These are phyloP conservation scores for Paelopatides confundens DNA, from an alignment of 53 echinoderm and acorn worm species.

Conservation along the genomic window DNA sequence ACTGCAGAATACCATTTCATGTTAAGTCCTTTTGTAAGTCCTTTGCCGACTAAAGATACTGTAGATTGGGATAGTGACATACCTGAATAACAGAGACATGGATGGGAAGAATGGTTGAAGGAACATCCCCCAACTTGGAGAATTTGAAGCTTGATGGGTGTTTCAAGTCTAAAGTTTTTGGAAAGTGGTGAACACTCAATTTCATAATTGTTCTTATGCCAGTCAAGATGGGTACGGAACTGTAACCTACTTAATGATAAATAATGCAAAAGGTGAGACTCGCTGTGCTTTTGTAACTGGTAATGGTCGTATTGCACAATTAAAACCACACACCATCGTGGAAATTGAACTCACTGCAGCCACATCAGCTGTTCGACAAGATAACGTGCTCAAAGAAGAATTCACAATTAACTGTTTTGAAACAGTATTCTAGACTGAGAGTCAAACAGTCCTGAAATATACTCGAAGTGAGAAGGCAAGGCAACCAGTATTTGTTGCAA, in stretches of 20 bases:
- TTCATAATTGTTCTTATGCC: slow-evolving; percentile 45
- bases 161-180: neutral
- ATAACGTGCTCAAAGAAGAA: slow-evolving; percentile 55
- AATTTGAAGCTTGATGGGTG: slow-evolving; percentile 11
- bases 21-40: neutral
- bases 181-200: slow-evolving; percentile 9
- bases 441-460: slow-evolving; percentile 66
- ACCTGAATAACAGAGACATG: neutral
- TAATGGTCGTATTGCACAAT: slow-evolving; percentile 24
- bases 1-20: neutral
- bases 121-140: slow-evolving; percentile 3
- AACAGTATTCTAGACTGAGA: slow-evolving; percentile 71
- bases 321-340: slow-evolving; percentile 45
- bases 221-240: slow-evolving; percentile 54
- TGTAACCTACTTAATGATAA: neutral
- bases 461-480: slow-evolving; percentile 51
- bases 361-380: slow-evolving; percentile 37
- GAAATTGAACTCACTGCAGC: slow-evolving; percentile 63
- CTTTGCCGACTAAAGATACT: neutral
- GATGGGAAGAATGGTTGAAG: slow-evolving; percentile 29
- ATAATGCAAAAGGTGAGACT: slow-evolving; percentile 12
- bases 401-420: slow-evolving; percentile 40
- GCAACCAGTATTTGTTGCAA: slow-evolving; percentile 57
- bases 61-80: neutral
- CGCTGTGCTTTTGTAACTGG: slow-evolving; percentile 43